Evolutionary conservation across 2,888 invertebrate genomes (phyloP).

Genomic region (Ichneumoninae sp.): DNA sequence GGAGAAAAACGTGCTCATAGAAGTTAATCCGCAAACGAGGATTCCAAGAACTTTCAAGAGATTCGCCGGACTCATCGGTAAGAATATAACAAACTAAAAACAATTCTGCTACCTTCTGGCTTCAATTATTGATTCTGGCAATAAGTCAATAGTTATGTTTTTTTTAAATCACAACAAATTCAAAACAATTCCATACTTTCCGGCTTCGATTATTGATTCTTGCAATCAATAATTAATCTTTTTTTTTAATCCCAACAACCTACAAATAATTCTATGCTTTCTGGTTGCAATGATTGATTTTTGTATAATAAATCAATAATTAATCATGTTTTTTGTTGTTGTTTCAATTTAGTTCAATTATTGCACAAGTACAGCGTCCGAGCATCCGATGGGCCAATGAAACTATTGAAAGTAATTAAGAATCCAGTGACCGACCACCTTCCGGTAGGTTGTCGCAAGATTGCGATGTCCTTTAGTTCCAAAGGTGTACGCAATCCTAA

Average conservation of each 20-base stretch:
- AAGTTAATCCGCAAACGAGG: slow-evolving; percentile 98
- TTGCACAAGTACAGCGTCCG: slow-evolving; percentile 97
- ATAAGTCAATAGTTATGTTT: too few species aligned
- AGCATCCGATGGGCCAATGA: slow-evolving; percentile 95
- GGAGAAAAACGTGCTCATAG: slow-evolving; percentile 95
- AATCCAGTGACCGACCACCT: slow-evolving; percentile 98
- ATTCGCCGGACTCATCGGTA: slow-evolving; percentile 98
- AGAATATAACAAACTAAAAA: slow-evolving; percentile 55
- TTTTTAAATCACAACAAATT: neutral
- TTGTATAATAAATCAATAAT: neutral
- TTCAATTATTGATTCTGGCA: too few species aligned
- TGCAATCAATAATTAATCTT: too few species aligned
- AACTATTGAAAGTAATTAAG: slow-evolving; percentile 97
- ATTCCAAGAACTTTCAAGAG: slow-evolving; percentile 98
- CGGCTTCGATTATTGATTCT: too few species aligned
- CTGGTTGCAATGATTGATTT: too few species aligned
- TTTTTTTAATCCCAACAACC: too few species aligned
- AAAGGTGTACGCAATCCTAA: slow-evolving; percentile 89
- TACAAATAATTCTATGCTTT: neutral
- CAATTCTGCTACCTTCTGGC: neutral
- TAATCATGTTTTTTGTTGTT: slow-evolving; percentile 4
- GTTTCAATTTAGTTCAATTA: slow-evolving; percentile 92
- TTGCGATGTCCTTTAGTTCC: slow-evolving; percentile 95
- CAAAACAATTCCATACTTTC: neutral
- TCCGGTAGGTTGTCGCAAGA: slow-evolving; percentile 96